Base-by-base conservation (phyloP, 2,888 invertebrate species). In the Tetragonula carbonaria region DNA sequence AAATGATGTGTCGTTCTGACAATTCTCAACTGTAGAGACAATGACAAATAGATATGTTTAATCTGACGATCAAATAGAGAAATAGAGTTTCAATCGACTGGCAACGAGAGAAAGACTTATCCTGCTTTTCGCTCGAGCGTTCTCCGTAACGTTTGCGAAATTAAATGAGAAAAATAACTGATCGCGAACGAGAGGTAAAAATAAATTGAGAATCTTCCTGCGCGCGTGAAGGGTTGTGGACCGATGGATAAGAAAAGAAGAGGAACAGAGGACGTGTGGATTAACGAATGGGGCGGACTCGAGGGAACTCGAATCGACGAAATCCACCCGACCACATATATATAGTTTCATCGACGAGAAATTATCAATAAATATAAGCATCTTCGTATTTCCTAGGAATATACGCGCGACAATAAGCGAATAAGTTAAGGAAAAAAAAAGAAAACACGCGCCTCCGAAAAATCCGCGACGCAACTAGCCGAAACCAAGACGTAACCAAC, bases 311-410 rank as follows among this genome's bases (percentile, higher is more conserved):
- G 67, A 53, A 18, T 38, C 51, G 23, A 80, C 53, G 67, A 66
- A 62, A 63, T 72, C 65, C 8, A 70, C 50, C 63, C 55, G 55
- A 38, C 38, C 59, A 18, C 45, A 63, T 18, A 28, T 28, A 28
- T 28, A 28, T 28, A 28, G 28, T 21, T 67, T 71, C n/a, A 62
- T 59, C 74, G 62, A 57, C 72, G 68, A 51, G 73, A 73, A 70
- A 74, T 18, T 67, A 74, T 65, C 16, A 68, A 77, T 80, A 84
- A 80, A 80, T 74, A 84, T 50, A 67, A 28, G 70, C 66, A 45
- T 45, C 53, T 72, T 71, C 21, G 51, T 63, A 23, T 28, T 53
- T 55, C 28, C 63, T 63, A 45, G 57, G n/a, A 71, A 53, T 57
- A 62, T 28, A 62, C 38, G 66, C 23, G 55, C 33, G 66, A 73